Conservation (phyloP, 2,797 vertebrate species). For the Rhynchotus rufescens region DNA sequence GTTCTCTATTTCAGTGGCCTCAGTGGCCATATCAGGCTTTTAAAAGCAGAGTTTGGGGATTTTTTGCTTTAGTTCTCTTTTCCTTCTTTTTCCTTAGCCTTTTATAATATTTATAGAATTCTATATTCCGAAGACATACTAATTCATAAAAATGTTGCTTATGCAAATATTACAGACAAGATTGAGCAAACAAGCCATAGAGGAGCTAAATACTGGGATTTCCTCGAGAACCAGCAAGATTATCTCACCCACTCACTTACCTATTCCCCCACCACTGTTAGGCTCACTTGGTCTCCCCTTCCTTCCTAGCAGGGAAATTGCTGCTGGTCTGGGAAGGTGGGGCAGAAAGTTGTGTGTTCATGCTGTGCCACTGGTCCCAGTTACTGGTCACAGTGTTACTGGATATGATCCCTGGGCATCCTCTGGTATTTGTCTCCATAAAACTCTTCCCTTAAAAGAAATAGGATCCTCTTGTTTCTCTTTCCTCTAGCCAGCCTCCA, state of each 20-base stretch:
- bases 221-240: background rate
- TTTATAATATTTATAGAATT: background rate
- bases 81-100: background rate
- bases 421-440: background rate
- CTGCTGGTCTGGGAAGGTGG: background rate
- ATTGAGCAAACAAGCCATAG: background rate
- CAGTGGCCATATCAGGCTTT: background rate
- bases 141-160: background rate
- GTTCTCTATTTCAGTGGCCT: background rate
- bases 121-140: background rate
- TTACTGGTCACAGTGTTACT: background rate
- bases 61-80: background rate
- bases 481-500: background rate
- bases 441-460: background rate
- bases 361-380: background rate
- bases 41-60: background rate
- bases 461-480: background rate
- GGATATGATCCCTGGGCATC: background rate
- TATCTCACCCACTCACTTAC: background rate
- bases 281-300: background rate
- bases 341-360: background rate
- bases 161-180: background rate
- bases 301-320: background rate
- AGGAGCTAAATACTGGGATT: background rate
- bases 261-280: background rate